phyloP scores from a whole-genome alignment of 2,797 vertebrate species.

The Oreochromis grahami region DNA sequence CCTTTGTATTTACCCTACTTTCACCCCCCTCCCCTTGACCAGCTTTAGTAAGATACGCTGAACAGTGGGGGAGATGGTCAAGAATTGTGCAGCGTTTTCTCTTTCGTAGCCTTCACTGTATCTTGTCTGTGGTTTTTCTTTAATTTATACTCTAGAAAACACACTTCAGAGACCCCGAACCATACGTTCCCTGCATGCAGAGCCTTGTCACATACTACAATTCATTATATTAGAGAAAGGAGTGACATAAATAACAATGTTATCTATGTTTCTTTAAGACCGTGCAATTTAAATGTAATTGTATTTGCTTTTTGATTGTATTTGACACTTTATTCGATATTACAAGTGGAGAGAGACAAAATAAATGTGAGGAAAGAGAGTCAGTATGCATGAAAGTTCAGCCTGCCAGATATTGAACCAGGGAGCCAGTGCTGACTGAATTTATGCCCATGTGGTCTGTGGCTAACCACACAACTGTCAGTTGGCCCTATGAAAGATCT shows the following conservation, averaged over 20 bases:
- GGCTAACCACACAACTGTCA: neutral
- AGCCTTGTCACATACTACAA: neutral
- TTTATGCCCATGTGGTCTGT: neutral
- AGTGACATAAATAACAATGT: neutral
- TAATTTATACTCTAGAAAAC: neutral
- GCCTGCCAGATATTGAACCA: neutral
- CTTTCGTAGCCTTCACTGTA: neutral
- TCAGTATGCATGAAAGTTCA: neutral
- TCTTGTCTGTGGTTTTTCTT: neutral
- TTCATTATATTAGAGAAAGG: neutral
- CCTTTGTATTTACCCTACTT: slow-evolving; percentile 65
- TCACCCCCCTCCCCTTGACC: slow-evolving; percentile 20
- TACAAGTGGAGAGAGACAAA: neutral
- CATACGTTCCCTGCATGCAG: neutral
- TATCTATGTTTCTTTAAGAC: neutral
- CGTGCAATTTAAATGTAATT: neutral
- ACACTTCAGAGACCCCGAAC: neutral
- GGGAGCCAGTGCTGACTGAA: neutral
- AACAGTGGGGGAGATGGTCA: neutral
- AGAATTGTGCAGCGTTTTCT: neutral
- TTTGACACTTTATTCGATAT: neutral
- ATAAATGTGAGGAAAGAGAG: neutral
- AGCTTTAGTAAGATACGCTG: slow-evolving; percentile 15
- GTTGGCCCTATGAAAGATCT: neutral
- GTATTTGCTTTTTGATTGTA: neutral